Evolutionary conservation across 2,113 vertebrate genomes (phyloP).

Genomic region (Chroicocephalus ridibundus): DNA sequence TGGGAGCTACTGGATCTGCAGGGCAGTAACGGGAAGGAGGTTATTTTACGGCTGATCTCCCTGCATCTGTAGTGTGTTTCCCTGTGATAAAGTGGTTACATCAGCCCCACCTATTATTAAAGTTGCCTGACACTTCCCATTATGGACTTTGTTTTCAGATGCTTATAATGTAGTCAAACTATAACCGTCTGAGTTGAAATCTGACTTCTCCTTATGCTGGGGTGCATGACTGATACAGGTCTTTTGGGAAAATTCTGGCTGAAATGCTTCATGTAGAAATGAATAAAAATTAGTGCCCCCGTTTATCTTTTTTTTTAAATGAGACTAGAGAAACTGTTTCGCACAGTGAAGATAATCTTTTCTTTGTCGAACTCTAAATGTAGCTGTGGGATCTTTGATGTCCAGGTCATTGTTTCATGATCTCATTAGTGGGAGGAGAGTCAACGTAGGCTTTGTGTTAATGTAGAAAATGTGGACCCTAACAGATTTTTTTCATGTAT

Average conservation of each 20-base stretch:
- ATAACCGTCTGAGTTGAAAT: constrained; percentile 22
- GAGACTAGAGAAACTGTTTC: background rate
- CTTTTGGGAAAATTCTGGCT: background rate
- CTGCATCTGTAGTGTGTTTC: constrained; percentile 22
- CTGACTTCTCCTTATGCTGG: background rate
- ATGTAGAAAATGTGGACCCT: background rate
- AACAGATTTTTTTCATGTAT: background rate
- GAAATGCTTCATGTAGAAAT: background rate
- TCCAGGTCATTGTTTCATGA: background rate
- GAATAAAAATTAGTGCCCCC: background rate
- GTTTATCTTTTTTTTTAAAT: background rate
- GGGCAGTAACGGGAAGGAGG: constrained; percentile 9
- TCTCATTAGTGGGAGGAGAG: background rate
- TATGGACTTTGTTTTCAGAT: constrained; percentile 19
- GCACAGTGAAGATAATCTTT: background rate
- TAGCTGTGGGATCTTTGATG: constrained; percentile 7
- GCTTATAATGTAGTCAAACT: background rate
- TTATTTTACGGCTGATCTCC: constrained; percentile 34
- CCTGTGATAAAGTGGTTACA: constrained; percentile 15
- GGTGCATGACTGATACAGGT: background rate
- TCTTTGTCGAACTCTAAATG: background rate
- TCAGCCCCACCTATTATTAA: constrained; percentile 54
- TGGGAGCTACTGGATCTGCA: constrained; percentile 32
- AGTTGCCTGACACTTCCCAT: constrained; percentile 37
- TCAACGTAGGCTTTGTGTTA: background rate